Evolutionary conservation across 2,888 invertebrate genomes (phyloP), one percentile per base, ranked within the genome.

Genomic region (Euplagia quadripunctaria): DNA sequence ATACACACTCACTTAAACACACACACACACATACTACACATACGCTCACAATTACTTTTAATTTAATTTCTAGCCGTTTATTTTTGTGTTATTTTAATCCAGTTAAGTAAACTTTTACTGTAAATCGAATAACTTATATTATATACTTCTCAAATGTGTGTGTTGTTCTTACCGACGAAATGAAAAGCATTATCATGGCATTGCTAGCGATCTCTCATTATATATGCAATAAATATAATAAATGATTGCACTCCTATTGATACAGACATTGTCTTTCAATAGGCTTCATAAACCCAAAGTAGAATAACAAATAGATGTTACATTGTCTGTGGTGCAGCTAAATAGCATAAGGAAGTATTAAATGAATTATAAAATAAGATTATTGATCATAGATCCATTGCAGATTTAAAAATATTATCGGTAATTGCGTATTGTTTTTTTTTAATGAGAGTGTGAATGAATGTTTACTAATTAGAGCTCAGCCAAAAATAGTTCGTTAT

Each of bases 251-350:
- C n/a, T 46, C 0, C 31, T 20, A 68, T 71, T 67, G 72, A 64
- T n/a, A 55, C 43, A 43, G n/a, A 52, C 52, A 72, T 72, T 72
- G 72, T 55, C 17, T 43, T 72, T 68, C 68, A 64, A 73, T 61
- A 79, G 73, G 63, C 31, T 20, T 41, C 51, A 41, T 67, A 58
- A 63, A 52, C 61, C 64, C n/a, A 71, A 20, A 20, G 42, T 55
- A 61, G 79, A 75, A 83, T 78, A 69, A 68, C 73, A 78, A 81
- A 83, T 78, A 78, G 79, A 64, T 68, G 1, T n/a, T 51, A 55
- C 14, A 71, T 70, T 72, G 70, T 55, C 31, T 49, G 42, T 20
- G 65, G 46, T 43, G 43, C 43, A 55, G 42, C 55, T 43, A 58
- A 68, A 20, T 20, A 55, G 55, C 42, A 20, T 58, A 43, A 55